Evolutionary conservation across 2,888 invertebrate species (phyloP), one percentile per base, ranked within the genome.

Genomic region (Acanthacorydalis orientalis): DNA sequence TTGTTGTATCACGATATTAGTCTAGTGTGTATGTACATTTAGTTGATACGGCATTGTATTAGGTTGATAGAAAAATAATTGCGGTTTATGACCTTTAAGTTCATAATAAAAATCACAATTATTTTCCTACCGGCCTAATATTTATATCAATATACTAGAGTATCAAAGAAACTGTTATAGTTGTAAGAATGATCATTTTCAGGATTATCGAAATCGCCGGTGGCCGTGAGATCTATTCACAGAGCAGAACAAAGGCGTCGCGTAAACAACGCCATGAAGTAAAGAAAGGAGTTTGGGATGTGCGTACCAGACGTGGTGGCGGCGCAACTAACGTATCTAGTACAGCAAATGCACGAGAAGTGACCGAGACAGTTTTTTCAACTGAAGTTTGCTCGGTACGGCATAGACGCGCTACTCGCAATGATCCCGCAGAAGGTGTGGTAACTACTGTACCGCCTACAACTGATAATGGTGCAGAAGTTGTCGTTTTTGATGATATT

Each of bases 401-500:
- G 46, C 69, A 72, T 53, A 70, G 70, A 57, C 56, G 55, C 37
- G 48, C 47, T 40, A 47, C 43, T 32, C 47, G 40, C 43, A 42
- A 42, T 11, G 62, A 70, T 56, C 69, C 68, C 55, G 67, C 65
- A 1, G 65, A 56, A 48, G 43, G 43, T 43, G 65, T 64, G 56
- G 67, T 64, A 59, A 58, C 68, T 42, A 69, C 70, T 51, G 65
- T 70, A 54, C 74, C 73, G 57, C 72, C 75, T 42, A 72, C 75
- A 57, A 73, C 75, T 3, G 74, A 75, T 23, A 23, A 23, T 6
- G 43, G 78, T 83, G 51, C 77, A 15, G 88, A 83, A 62, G 83
- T 86, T 44, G 84, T 87, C 55, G 87, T 85, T 46, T 88, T 90
- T 59, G 88, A 90, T 61, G 88, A 89, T 63, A 82, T 83, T 51